Evolutionary conservation across 2,797 vertebrate species (phyloP).

Genomic region (Phoebastria nigripes): DNA sequence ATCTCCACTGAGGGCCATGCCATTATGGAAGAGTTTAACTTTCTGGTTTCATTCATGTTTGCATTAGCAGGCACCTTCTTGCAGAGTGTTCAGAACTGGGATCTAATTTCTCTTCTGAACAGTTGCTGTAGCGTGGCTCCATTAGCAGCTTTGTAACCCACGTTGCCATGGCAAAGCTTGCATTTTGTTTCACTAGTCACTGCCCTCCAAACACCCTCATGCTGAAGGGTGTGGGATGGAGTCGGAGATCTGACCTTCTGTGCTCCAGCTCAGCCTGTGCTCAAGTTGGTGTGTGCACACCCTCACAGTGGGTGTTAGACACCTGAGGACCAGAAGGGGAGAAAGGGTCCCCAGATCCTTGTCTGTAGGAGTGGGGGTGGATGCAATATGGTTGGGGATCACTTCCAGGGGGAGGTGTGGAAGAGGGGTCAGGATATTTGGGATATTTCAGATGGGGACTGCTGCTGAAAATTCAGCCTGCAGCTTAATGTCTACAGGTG

Average conservation of each 20-base stretch:
- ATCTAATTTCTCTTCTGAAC: not conserved
- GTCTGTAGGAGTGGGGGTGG: not conserved
- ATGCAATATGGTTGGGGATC: not conserved
- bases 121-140: fast-evolving
- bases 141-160: not conserved
- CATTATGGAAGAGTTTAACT: not conserved
- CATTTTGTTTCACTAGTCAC: not conserved
- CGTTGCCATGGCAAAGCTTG: not conserved
- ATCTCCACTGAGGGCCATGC: not conserved
- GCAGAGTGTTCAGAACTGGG: not conserved
- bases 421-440: not conserved
- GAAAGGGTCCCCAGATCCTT: not conserved
- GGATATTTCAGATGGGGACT: not conserved
- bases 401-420: not conserved
- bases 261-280: not conserved
- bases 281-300: not conserved
- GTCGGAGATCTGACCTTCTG: not conserved
- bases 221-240: not conserved
- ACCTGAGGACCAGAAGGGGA: not conserved
- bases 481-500: not conserved
- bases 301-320: not conserved
- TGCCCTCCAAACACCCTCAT: not conserved
- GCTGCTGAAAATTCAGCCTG: not conserved
- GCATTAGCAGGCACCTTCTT: not conserved
- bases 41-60: not conserved